These are phyloP conservation scores for Bombus sibiricus DNA, from an alignment of 1,140 invertebrate genomes.

Conservation along the genomic window DNA sequence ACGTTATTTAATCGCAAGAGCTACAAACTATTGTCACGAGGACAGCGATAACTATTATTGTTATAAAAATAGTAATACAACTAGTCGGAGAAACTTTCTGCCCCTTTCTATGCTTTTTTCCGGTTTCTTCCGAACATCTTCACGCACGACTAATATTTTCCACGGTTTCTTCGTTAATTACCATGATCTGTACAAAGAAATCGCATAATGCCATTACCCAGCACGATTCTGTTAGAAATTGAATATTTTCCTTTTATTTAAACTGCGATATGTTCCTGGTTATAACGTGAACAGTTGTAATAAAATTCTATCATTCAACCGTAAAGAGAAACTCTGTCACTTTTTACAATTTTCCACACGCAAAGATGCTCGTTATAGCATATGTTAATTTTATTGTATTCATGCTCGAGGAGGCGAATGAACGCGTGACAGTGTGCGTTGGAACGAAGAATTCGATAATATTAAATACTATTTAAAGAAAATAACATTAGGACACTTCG, in stretches of 20 bases:
- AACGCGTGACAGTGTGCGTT: slow-evolving; percentile 61
- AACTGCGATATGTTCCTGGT: slow-evolving; percentile 10
- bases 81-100: slow-evolving; percentile 28
- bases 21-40: not conserved
- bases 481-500: slow-evolving; percentile 39
- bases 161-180: slow-evolving; percentile 18
- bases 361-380: no score
- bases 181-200: not conserved
- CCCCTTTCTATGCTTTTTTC: not conserved
- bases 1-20: slow-evolving; percentile 34
- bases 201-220: not conserved
- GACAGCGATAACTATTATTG: slow-evolving; percentile 5
- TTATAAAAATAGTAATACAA: slow-evolving; percentile 46
- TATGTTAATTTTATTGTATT: not conserved
- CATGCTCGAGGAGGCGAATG: slow-evolving; percentile 26
- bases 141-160: not conserved
- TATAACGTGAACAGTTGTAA: no score
- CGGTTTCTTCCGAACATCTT: not conserved
- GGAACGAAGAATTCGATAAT: slow-evolving; percentile 60
- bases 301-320: not conserved
- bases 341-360: no score
- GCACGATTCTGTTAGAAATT: not conserved
- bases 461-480: slow-evolving; percentile 58
- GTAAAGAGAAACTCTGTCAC: not conserved
- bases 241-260: not conserved